phyloP scores from a whole-genome alignment of 2,113 vertebrate species.

The Macrotis lagotis region DNA sequence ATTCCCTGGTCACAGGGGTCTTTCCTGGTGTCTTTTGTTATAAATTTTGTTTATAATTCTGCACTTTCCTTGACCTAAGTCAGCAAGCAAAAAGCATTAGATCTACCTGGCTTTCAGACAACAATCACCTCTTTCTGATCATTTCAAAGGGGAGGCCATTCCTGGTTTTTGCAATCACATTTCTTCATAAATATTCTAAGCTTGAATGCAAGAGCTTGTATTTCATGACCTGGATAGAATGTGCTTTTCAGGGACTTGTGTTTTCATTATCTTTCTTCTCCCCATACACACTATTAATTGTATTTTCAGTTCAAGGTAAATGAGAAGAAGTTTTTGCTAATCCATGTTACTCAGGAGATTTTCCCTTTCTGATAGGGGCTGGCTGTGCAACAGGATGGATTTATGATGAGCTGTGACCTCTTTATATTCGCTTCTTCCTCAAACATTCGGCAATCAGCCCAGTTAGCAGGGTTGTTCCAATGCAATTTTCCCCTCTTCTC shows the following conservation, averaged over 20 bases:
- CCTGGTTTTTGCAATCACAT: slow-evolving; percentile 20
- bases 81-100: slow-evolving; percentile 26
- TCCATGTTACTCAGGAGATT: slow-evolving; percentile 40
- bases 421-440: slow-evolving; percentile 56
- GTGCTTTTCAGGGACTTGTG: slow-evolving; percentile 54
- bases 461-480: slow-evolving; percentile 13
- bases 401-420: slow-evolving; percentile 44
- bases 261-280: slow-evolving; percentile 60
- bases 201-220: slow-evolving; percentile 30
- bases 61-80: slow-evolving; percentile 2
- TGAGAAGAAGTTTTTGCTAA: slow-evolving; percentile 60
- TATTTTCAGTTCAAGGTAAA: slow-evolving; percentile 53
- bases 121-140: neutral
- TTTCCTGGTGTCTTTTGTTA: slow-evolving; percentile 48
- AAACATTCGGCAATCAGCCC: neutral
- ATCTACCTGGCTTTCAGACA: neutral
- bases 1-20: slow-evolving; percentile 12
- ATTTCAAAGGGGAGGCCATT: neutral
- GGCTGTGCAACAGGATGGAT: slow-evolving; percentile 30
- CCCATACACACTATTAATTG: neutral
- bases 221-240: slow-evolving; percentile 49
- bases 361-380: slow-evolving; percentile 33
- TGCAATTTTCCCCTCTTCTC: slow-evolving; percentile 35
- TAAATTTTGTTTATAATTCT: slow-evolving; percentile 36
- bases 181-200: slow-evolving; percentile 59